Conservation (phyloP, 2,797 vertebrate species). For the Alfaro cultratus region DNA sequence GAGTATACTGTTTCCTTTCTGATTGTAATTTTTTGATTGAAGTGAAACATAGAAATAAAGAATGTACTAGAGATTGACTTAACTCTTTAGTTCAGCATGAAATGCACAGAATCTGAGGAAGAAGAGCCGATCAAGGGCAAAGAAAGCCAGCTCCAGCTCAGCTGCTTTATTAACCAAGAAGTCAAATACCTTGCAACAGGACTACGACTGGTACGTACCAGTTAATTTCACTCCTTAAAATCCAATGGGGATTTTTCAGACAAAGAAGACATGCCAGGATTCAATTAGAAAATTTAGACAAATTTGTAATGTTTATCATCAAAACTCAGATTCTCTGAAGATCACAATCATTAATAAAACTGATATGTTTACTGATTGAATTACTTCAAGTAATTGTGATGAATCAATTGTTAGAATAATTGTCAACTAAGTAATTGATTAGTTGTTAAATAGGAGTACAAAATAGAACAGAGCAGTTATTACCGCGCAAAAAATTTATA, state of each 20-base stretch:
- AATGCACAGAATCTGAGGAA: slow-evolving; percentile 96
- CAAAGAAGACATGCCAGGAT: background rate
- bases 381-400: no score
- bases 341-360: background rate
- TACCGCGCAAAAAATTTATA: rapidly evolving
- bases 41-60: background rate
- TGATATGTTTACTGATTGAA: background rate
- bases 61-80: slow-evolving; percentile 66
- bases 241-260: background rate
- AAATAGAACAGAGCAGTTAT: no score
- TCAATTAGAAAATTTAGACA: background rate
- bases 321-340: background rate
- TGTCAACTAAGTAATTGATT: no score
- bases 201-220: slow-evolving; percentile 89
- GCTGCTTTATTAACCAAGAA: slow-evolving; percentile 99
- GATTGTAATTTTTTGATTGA: background rate
- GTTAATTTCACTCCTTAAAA: background rate
- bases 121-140: slow-evolving; percentile 95
- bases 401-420: no score
- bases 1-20: background rate
- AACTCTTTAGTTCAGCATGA: slow-evolving; percentile 89
- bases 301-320: background rate
- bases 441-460: no score
- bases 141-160: slow-evolving; percentile 96
- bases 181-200: slow-evolving; percentile 98